Percentiles rank a stretch among this genome's conserved stretches.
These are phyloP conservation scores for Drosophila bocki DNA, from an alignment of 1,140 invertebrate genomes.

Conservation along the genomic window DNA sequence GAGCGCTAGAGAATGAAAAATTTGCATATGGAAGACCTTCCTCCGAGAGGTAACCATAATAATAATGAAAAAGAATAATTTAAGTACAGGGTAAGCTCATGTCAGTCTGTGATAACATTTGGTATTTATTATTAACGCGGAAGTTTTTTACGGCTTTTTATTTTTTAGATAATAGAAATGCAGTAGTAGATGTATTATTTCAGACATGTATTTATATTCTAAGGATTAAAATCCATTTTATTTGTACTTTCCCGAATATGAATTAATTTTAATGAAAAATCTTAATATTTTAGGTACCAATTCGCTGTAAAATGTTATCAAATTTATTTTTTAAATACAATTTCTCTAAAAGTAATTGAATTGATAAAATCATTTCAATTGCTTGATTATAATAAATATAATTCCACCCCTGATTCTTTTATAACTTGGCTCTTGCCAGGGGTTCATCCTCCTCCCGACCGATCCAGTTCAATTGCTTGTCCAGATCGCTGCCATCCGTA, in stretches of 20 bases:
- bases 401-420: too few species aligned
- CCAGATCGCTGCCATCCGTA: constrained; percentile 37
- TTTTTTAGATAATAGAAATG: not conserved
- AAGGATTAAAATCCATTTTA: not conserved
- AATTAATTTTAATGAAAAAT: not conserved
- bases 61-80: constrained; percentile 3
- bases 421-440: constrained; percentile 1
- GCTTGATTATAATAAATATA: not conserved
- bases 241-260: not conserved
- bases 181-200: not conserved
- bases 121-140: not conserved
- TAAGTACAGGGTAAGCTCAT: not conserved
- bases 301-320: not conserved
- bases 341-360: not conserved
- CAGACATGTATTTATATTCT: not conserved
- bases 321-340: not conserved
- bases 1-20: not conserved
- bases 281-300: accelerated
- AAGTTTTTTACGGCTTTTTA: not conserved
- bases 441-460: constrained; percentile 45
- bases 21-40: not conserved
- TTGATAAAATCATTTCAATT: not conserved
- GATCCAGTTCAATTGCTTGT: constrained; percentile 29
- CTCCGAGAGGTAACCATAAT: not conserved
- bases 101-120: not conserved